These are phyloP conservation scores for Heteromormyrus szaboi DNA, from an alignment of 2,797 vertebrate species.

Conservation along the genomic window DNA sequence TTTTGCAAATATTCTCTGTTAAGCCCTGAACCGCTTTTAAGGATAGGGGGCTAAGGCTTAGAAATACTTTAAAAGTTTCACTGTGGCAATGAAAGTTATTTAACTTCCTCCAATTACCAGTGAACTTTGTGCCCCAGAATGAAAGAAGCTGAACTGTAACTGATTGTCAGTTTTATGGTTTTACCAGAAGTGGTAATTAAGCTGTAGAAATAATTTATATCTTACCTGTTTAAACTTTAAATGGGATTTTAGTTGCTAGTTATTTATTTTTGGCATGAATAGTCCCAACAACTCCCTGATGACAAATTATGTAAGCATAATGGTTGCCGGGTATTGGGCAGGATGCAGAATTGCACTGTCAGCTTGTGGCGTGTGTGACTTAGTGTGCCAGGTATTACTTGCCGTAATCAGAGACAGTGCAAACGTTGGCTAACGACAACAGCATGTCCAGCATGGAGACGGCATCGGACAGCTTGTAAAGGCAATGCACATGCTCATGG, in stretches of 20 bases:
- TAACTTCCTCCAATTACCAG: neutral
- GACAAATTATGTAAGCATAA: neutral
- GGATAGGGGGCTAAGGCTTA: neutral
- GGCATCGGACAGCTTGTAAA: constrained; percentile 89
- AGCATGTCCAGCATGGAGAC: constrained; percentile 99
- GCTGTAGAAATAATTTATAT: neutral
- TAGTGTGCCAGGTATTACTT: constrained; percentile 33
- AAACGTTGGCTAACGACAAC: constrained; percentile 81
- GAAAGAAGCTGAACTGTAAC: neutral
- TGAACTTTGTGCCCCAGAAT: neutral
- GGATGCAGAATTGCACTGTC: neutral
- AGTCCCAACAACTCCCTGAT: neutral
- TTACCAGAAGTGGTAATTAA: neutral
- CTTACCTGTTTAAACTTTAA: neutral
- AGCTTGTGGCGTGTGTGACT: neutral
- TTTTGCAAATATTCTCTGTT: neutral
- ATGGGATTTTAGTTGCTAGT: neutral
- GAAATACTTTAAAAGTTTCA: neutral
- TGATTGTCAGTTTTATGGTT: neutral
- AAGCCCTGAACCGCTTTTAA: neutral
- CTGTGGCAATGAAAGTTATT: neutral
- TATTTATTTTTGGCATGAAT: neutral
- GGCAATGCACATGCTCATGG: constrained; percentile 85
- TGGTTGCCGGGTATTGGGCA: neutral
- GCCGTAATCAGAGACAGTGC: constrained; percentile 91